phyloP scores from a whole-genome alignment of 2,888 invertebrate genomes.

The Meganola albula region DNA sequence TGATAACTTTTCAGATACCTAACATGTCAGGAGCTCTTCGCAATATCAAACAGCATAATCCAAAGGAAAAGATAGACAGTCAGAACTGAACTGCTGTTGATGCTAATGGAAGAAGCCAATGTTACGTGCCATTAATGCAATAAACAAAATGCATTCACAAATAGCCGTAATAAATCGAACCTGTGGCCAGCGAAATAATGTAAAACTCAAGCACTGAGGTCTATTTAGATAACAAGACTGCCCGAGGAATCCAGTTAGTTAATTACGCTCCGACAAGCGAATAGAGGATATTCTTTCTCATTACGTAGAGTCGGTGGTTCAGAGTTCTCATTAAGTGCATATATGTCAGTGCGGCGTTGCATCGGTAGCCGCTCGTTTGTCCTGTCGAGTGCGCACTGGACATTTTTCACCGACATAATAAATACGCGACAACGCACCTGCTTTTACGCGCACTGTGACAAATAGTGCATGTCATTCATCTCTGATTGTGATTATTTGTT shows the following conservation, averaged over 20 bases:
- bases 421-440: slow-evolving; percentile 53
- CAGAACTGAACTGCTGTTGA: too few relatives aligned
- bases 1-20: too few relatives aligned
- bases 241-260: slow-evolving; percentile 40
- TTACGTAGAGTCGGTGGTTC: slow-evolving; percentile 44
- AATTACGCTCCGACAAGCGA: slow-evolving; percentile 48
- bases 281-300: slow-evolving; percentile 59
- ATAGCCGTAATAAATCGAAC: slow-evolving; percentile 8
- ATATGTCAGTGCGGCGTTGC: slow-evolving; percentile 51
- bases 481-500: too few relatives aligned
- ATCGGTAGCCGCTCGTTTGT: slow-evolving; percentile 53
- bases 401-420: slow-evolving; percentile 57
- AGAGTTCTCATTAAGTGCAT: slow-evolving; percentile 52
- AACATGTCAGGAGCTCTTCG: too few relatives aligned
- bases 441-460: slow-evolving; percentile 48
- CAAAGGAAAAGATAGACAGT: too few relatives aligned
- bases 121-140: slow-evolving; percentile 10
- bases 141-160: background rate
- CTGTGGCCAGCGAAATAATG: slow-evolving; percentile 4
- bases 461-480: slow-evolving; percentile 41
- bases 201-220: slow-evolving; percentile 11
- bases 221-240: slow-evolving; percentile 18
- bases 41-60: too few relatives aligned
- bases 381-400: slow-evolving; percentile 48
- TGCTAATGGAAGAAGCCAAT: slow-evolving; percentile 11